Conservation (phyloP, 2,797 vertebrate species). For the Sebastes alutus region DNA sequence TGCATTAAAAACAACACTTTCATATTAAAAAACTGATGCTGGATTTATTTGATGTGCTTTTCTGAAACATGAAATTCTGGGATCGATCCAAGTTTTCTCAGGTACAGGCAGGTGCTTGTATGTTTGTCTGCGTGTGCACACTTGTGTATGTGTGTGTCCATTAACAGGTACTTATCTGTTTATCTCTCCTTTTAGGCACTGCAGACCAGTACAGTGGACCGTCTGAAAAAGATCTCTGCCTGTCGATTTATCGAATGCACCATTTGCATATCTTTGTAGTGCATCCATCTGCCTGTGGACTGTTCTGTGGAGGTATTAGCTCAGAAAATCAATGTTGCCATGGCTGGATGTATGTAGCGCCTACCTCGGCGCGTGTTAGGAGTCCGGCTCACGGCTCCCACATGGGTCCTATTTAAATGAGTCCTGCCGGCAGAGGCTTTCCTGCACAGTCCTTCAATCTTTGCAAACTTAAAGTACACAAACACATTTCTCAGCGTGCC, state of each 20-base stretch:
- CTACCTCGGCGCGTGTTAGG: slow-evolving; percentile 71
- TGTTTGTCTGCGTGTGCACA: slow-evolving; percentile 60
- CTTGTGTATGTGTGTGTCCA: slow-evolving; percentile 68
- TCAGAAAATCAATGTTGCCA: slow-evolving; percentile 84
- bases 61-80: slow-evolving; percentile 53
- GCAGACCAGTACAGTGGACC: slow-evolving; percentile 77
- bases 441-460: slow-evolving; percentile 55
- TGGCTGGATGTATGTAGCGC: slow-evolving; percentile 77
- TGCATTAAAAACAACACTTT: slow-evolving; percentile 42
- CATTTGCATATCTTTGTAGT: slow-evolving; percentile 90
- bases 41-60: slow-evolving; percentile 53
- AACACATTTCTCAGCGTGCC: slow-evolving; percentile 61
- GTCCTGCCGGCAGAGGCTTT: slow-evolving; percentile 64
- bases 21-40: slow-evolving; percentile 33
- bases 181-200: slow-evolving; percentile 82
- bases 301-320: slow-evolving; percentile 85
- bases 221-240: slow-evolving; percentile 83
- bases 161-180: slow-evolving; percentile 87
- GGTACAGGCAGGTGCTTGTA: slow-evolving; percentile 61
- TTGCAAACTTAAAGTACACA: slow-evolving; percentile 69
- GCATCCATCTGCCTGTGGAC: slow-evolving; percentile 84
- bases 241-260: slow-evolving; percentile 84
- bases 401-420: slow-evolving; percentile 74
- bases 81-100: slow-evolving; percentile 58
- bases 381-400: slow-evolving; percentile 67